A percentile compares a stretch with the other conserved stretches of the same genome.
phyloP scores from a whole-genome alignment of 2,797 vertebrate species.

The Chanos chanos region DNA sequence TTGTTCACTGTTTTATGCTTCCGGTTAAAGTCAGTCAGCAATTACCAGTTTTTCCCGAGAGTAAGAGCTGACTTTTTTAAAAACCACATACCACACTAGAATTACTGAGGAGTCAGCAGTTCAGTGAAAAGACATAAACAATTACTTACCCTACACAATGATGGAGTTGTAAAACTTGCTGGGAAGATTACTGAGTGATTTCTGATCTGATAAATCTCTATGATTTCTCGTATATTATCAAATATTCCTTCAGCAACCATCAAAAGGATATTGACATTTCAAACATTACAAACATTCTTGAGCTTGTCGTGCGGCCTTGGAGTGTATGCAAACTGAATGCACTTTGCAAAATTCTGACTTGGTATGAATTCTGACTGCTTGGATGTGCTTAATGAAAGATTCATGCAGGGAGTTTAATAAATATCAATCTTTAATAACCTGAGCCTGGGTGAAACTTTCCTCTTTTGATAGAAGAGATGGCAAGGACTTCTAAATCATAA shows the following conservation, averaged over 20 bases:
- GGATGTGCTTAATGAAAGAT: constrained; percentile 58
- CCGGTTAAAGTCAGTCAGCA: too few relatives aligned
- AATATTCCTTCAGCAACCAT: too few relatives aligned
- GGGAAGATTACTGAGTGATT: too few relatives aligned
- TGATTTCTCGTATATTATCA: too few relatives aligned
- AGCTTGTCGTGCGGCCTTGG: constrained; percentile 18
- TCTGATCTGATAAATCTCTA: too few relatives aligned
- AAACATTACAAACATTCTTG: not conserved
- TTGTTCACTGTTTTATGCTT: too few relatives aligned
- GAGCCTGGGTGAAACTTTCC: constrained; percentile 52
- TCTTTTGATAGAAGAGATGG: constrained; percentile 38
- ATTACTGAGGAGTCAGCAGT: too few relatives aligned
- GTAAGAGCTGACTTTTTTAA: constrained; percentile 14
- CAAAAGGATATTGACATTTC: not conserved
- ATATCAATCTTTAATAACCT: constrained; percentile 61
- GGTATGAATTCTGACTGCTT: constrained; percentile 39
- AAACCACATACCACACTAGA: too few relatives aligned
- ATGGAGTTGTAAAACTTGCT: too few relatives aligned
- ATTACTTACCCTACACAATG: too few relatives aligned
- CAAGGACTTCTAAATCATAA: constrained; percentile 50
- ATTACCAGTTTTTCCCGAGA: too few relatives aligned
- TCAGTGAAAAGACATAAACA: too few relatives aligned
- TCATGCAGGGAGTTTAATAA: constrained; percentile 57
- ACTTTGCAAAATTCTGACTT: constrained; percentile 40
- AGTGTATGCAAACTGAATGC: constrained; percentile 37